Evolutionary conservation across 2,888 invertebrate species (phyloP).

Genomic region (Caenorhabditis angaria): DNA sequence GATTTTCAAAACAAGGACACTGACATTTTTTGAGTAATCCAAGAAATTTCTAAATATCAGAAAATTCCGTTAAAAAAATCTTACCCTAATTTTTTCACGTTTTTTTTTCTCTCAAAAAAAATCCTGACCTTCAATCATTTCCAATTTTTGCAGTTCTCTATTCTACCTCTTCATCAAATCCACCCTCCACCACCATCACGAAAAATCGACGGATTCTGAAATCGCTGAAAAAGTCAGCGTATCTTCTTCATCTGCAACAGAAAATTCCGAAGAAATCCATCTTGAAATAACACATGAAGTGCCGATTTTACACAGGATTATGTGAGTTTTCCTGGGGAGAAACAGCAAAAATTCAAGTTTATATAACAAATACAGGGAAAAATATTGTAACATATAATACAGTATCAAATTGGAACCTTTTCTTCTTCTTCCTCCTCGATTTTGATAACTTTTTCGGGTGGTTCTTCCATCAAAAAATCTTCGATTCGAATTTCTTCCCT

Average conservation of each 20-base stretch:
- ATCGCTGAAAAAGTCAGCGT: neutral
- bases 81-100: neutral
- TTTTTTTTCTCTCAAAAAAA: neutral
- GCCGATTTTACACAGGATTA: constrained; percentile 4
- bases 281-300: neutral
- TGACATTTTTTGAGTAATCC: neutral
- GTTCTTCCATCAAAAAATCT: no score
- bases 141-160: neutral
- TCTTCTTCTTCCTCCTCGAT: no score
- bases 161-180: constrained; percentile 2
- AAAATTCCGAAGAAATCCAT: neutral
- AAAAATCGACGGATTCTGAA: neutral
- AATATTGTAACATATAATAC: no score
- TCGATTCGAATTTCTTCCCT: no score
- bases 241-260: neutral
- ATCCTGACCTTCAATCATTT: no score
- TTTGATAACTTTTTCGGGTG: no score
- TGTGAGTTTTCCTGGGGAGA: neutral
- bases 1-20: neutral
- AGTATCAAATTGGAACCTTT: no score
- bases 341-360: no score
- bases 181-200: neutral
- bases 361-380: no score
- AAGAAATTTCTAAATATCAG: neutral
- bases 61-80: neutral